These are phyloP conservation scores for Pteromalus puparum DNA, from an alignment of 1,140 invertebrate genomes.

Conservation along the genomic window DNA sequence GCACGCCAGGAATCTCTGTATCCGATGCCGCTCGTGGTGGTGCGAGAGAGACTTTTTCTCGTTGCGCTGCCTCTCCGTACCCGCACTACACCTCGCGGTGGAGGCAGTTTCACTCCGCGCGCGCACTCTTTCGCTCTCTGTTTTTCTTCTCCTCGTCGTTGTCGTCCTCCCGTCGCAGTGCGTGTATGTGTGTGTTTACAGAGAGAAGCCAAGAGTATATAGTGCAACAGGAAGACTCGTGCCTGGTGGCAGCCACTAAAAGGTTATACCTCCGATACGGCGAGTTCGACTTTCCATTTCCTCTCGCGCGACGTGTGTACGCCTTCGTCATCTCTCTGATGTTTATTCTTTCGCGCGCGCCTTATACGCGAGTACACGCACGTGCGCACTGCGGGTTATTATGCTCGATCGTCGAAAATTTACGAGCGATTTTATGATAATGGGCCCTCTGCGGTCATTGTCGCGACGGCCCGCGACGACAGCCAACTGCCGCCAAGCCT, in stretches of 20 bases:
- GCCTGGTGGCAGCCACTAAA: neutral
- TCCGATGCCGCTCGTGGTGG: neutral
- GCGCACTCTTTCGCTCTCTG: neutral
- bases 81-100: no score
- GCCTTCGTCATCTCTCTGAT: neutral
- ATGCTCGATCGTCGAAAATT: neutral
- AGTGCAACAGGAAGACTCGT: neutral
- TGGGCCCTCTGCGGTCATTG: neutral
- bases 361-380: neutral
- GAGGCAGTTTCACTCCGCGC: neutral
- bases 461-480: no score
- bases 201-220: no score
- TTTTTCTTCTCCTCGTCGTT: neutral
- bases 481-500: neutral
- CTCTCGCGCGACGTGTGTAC: neutral
- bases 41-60: neutral
- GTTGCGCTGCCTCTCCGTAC: neutral
- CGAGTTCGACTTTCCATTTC: conserved; percentile 1
- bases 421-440: neutral
- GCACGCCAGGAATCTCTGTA: conserved; percentile 31
- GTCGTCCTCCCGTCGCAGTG: neutral
- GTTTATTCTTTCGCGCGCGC: neutral
- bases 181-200: neutral
- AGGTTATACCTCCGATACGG: conserved; percentile 33
- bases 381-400: no score